A percentile compares a stretch with the other conserved stretches of the same genome.
Conservation (phyloP, 2,888 invertebrate genomes). For the Panorpa germanica region DNA sequence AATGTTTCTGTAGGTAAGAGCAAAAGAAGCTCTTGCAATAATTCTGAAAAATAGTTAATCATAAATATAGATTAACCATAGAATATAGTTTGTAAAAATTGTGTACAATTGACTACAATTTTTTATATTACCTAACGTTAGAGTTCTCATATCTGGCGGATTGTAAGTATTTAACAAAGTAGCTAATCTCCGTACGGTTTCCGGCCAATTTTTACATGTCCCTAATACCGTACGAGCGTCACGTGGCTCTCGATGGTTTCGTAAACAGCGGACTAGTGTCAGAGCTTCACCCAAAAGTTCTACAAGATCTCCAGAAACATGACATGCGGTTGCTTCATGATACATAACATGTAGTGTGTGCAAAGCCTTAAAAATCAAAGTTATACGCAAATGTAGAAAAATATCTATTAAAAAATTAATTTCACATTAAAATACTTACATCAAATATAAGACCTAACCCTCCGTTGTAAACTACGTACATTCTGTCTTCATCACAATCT, state of each 20-base stretch:
- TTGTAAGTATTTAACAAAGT: constrained; percentile 80
- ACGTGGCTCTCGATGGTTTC: constrained; percentile 27
- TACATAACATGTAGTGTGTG: constrained; percentile 85
- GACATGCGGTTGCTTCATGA: constrained; percentile 82
- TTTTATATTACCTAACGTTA: constrained; percentile 46
- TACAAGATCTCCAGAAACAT: constrained; percentile 65
- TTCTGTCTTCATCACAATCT: constrained; percentile 73
- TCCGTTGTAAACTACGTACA: constrained; percentile 78
- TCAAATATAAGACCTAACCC: constrained; percentile 68
- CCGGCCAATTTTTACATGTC: constrained; percentile 70
- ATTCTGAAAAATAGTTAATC: constrained; percentile 19
- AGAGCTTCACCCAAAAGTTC: constrained; percentile 65
- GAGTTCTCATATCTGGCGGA: constrained; percentile 62
- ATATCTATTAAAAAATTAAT: constrained; percentile 3
- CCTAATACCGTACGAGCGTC: constrained; percentile 11
- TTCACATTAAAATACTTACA: constrained; percentile 25
- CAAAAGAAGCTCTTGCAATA: constrained; percentile 60
- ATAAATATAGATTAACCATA: constrained; percentile 17
- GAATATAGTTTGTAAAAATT: constrained; percentile 22
- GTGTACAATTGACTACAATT: constrained; percentile 13
- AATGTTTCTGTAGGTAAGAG: constrained; percentile 63
- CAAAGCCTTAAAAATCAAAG: constrained; percentile 49
- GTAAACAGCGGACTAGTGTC: constrained; percentile 49
- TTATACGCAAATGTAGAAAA: too few species aligned
- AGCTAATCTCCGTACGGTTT: constrained; percentile 69